Base-by-base conservation (phyloP, 2,113 vertebrate genomes). In the Emydocephalus ijimae region DNA sequence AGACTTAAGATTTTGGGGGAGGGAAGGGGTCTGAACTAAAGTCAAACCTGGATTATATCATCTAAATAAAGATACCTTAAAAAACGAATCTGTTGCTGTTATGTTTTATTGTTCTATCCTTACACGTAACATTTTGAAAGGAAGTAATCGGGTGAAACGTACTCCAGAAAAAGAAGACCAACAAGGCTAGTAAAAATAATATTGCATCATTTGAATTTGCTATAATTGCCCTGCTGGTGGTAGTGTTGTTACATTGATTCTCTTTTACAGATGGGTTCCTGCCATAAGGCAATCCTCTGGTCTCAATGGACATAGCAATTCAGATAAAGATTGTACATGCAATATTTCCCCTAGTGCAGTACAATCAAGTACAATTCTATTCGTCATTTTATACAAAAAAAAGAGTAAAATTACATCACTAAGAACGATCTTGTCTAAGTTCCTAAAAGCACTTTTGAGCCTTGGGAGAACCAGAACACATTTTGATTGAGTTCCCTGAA, bases 21-120 rank as follows among this genome's bases (percentile, higher is more conserved):
- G 24, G 95, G 96, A 94, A 96, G 96, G 94, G 97, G 92, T 5
- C 0, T 11, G 90, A 96, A 95, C 92, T 89, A 93, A 94, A 94
- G 94, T 24, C 59, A 93, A 91, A 96, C 94, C 91, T 96, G 93
- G 95, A 96, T 94, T 5, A 7, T 94, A 93, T 74, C 96, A 87
- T 39, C 94, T 96, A 96, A 98, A 97, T 98, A 98, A 98, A 98
- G 89, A 90, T 96, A 96, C 96, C 96, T 96, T 95, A 56, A 91
- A 95, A 96, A 92, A 61, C 92, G 69, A 0, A 0, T 26, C 64
- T 90, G 90, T 93, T 91, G 89, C 91, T 24, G 5, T 88, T 92
- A 29, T 55, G 23, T 59, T 61, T 43, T 10, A 26, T 26, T 64
- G 11, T 12, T 29, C 15, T 21, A 59, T 54, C 23, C 14, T 61